Evolutionary conservation across 2,888 invertebrate species (phyloP), one percentile per base, ranked within the genome.

Genomic region (Linnaemya tessellans): DNA sequence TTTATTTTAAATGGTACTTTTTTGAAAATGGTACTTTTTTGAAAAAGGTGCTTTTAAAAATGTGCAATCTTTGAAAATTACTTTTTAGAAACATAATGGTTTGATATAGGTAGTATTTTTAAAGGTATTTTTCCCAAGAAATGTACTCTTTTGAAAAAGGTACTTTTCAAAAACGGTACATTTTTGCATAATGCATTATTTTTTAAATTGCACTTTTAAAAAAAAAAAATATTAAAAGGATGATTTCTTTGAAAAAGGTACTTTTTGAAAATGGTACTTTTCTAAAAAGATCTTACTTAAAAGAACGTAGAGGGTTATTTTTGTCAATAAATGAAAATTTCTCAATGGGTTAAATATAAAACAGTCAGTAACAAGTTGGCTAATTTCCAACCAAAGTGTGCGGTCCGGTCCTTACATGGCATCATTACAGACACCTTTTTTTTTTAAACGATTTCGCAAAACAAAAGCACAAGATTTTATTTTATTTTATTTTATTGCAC

Each of bases 361-460:
- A 22, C 4, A 68, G 41, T 79, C 30, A 30, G 30, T 70, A 62
- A 22, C 43, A 58, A 18, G 56, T 73, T 80, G 80, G 80, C 80
- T 46, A 15, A 54, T 43, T 43, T 54, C 51, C 71, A 80, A 56
- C 30, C 22, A 80, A 65, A 80, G 46, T 65, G 71, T 62, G 51
- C 70, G 35, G 20, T 43, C 65, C 71, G 22, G 13, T 46, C 56
- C 56, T 49, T 67, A 11, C 30, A 77, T 77, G 77, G 49, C 68
- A 78, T 38, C 68, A 22, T 67, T 67, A 46, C 56, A 46, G 30
- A 22, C 64, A 74, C 22, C 30, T 22, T 22, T 46, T 22, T 46
- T 51, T 35, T 18, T 2, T 10, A 41, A 62, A 54, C 56, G 13
- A 58, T 46, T 68, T 78, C 38, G 38, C 49, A 46, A 58, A 46